Conservation (phyloP, 2,113 vertebrate species). For the Lepidothrix coronata region DNA sequence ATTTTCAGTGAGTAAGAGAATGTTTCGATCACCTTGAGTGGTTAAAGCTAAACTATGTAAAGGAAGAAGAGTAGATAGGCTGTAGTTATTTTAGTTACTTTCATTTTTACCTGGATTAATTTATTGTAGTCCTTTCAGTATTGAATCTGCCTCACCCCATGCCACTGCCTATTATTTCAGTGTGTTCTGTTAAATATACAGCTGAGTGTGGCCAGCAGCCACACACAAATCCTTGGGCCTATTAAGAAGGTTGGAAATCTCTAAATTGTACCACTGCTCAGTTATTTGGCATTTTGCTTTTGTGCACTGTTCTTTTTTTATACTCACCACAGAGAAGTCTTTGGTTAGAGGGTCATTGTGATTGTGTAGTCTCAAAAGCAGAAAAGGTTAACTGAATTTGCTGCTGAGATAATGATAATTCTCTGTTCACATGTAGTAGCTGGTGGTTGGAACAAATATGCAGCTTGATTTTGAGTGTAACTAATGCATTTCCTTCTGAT, state of each 20-base stretch:
- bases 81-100: background rate
- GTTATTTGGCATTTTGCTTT: background rate
- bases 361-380: background rate
- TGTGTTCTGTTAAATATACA: background rate
- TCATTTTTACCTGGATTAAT: background rate
- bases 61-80: background rate
- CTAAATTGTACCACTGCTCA: background rate
- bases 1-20: background rate
- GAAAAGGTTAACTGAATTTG: background rate
- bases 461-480: background rate
- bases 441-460: background rate
- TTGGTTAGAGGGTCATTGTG: background rate
- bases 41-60: background rate
- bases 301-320: background rate
- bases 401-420: background rate
- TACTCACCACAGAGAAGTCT: background rate
- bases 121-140: background rate
- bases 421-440: background rate
- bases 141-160: background rate
- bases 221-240: background rate
- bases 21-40: background rate
- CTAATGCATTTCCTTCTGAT: background rate
- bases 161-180: background rate
- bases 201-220: background rate
- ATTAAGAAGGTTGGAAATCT: background rate